Evolutionary conservation across 2,797 vertebrate species (phyloP).

Genomic region (Pachyuromys duprasi): DNA sequence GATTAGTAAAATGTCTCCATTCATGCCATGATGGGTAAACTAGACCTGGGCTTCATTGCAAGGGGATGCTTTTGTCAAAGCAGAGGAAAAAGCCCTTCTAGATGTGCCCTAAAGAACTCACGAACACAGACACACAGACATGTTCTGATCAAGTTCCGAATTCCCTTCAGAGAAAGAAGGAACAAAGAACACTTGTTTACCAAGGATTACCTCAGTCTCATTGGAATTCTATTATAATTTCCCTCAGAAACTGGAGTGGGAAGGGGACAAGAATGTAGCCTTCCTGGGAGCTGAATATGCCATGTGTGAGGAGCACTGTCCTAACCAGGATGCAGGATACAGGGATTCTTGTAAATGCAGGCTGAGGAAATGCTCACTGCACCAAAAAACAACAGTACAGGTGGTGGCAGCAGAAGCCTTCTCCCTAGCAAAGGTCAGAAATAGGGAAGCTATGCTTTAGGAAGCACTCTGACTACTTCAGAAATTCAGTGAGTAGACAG

Average conservation of each 20-base stretch:
- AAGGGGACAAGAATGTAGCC: not conserved
- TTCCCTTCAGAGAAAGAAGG: not conserved
- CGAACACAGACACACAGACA: not conserved
- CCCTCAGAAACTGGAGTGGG: slow-evolving; percentile 21
- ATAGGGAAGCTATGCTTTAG: slow-evolving; percentile 27
- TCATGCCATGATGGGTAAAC: not conserved
- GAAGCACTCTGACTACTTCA: not conserved
- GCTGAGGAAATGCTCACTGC: slow-evolving; percentile 8
- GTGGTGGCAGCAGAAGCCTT: not conserved
- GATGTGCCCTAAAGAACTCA: not conserved
- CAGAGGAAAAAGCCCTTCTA: not conserved
- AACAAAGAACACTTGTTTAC: not conserved
- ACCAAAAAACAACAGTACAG: not conserved
- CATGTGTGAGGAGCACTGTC: not conserved
- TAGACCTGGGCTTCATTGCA: not conserved
- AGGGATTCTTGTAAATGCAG: slow-evolving; percentile 6
- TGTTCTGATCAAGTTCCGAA: not conserved
- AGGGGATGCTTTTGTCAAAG: not conserved
- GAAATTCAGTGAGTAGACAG: slow-evolving; percentile 52
- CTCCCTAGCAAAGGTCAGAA: slow-evolving; percentile 62
- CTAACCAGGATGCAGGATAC: not conserved
- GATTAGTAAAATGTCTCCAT: not conserved
- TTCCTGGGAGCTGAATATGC: not conserved
- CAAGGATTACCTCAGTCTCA: slow-evolving; percentile 24
- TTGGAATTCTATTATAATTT: slow-evolving; percentile 59